Evolutionary conservation across 92 coral and sea anemone genomes (phyloP).

Genomic region (Parazoanthus atlanticus): DNA sequence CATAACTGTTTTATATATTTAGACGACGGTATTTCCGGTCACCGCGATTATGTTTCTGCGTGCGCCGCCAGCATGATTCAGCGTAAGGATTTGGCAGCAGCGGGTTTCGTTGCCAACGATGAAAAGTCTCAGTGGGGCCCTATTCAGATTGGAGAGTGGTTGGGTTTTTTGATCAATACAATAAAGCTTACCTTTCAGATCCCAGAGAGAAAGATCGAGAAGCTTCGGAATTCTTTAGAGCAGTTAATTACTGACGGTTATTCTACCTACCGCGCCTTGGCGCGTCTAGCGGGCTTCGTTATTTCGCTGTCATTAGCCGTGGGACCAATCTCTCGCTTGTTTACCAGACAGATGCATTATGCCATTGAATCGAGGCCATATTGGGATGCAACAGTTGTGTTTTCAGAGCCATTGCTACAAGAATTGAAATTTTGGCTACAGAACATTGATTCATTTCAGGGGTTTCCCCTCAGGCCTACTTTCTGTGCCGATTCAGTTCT

Average conservation of each 20-base stretch:
- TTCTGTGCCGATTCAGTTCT: not conserved
- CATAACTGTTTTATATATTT: conserved; percentile 57
- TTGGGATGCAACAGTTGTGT: conserved; percentile 38
- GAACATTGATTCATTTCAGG: conserved; percentile 2
- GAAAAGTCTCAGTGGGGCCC: conserved; percentile 69
- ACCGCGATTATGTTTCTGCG: conserved; percentile 53
- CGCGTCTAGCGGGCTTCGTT: conserved; percentile 55
- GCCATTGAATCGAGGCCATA: conserved; percentile 32
- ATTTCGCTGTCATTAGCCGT: conserved; percentile 52
- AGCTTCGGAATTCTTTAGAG: conserved; percentile 31
- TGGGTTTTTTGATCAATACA: conserved; percentile 59
- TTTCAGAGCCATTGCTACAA: conserved; percentile 28
- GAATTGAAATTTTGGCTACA: conserved; percentile 52
- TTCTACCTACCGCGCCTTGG: conserved; percentile 43
- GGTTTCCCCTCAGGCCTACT: not conserved
- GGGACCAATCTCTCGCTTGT: conserved; percentile 57
- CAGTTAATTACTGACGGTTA: conserved; percentile 22
- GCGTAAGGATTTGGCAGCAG: conserved; percentile 51
- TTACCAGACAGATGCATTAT: conserved; percentile 59
- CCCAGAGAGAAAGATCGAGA: conserved; percentile 50
- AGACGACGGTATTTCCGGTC: conserved; percentile 65
- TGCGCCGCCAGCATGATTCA: conserved; percentile 60
- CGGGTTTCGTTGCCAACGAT: conserved; percentile 53
- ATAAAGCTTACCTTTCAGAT: conserved; percentile 48
- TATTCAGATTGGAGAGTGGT: conserved; percentile 61